Evolutionary conservation across 2,888 invertebrate species (phyloP).

Genomic region (Rhingia rostrata): DNA sequence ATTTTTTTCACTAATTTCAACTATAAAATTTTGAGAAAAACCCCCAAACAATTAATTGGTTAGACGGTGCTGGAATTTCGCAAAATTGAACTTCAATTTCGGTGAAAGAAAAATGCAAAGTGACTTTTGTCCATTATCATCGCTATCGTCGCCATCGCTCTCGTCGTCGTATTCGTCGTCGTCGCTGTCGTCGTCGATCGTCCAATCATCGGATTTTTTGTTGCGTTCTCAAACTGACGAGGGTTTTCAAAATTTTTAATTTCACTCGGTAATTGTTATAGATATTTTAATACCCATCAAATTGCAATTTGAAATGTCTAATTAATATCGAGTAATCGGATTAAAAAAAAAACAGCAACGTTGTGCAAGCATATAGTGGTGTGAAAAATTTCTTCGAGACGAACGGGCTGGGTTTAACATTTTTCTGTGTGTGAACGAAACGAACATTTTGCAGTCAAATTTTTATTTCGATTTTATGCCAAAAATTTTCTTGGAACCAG

Average conservation of each 20-base stretch:
- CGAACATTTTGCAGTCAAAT: conserved; percentile 42
- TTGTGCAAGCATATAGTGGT: conserved; percentile 73
- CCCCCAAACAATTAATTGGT: conserved; percentile 29
- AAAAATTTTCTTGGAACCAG: conserved; percentile 13
- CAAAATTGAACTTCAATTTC: conserved; percentile 46
- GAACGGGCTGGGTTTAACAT: conserved; percentile 68
- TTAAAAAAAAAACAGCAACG: conserved; percentile 63
- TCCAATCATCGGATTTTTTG: conserved; percentile 68
- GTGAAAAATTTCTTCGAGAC: conserved; percentile 68
- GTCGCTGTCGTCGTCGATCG: conserved; percentile 47
- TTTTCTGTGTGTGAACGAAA: conserved; percentile 64
- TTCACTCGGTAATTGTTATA: conserved; percentile 36
- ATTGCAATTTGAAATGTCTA: conserved; percentile 47
- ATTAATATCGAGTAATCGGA: conserved; percentile 67
- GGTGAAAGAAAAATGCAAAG: conserved; percentile 71
- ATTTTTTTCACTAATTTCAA: conserved; percentile 54
- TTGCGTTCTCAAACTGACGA: conserved; percentile 53
- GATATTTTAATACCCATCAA: conserved; percentile 40
- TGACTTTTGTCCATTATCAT: conserved; percentile 71
- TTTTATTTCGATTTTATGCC: conserved; percentile 37
- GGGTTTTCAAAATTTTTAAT: conserved; percentile 47
- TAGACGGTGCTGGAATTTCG: conserved; percentile 60
- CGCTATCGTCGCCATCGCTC: conserved; percentile 72
- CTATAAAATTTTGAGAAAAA: conserved; percentile 51
- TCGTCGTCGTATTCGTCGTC: conserved; percentile 46